Conservation (phyloP, 2,888 invertebrate species). For the Pantelozetes paolii region DNA sequence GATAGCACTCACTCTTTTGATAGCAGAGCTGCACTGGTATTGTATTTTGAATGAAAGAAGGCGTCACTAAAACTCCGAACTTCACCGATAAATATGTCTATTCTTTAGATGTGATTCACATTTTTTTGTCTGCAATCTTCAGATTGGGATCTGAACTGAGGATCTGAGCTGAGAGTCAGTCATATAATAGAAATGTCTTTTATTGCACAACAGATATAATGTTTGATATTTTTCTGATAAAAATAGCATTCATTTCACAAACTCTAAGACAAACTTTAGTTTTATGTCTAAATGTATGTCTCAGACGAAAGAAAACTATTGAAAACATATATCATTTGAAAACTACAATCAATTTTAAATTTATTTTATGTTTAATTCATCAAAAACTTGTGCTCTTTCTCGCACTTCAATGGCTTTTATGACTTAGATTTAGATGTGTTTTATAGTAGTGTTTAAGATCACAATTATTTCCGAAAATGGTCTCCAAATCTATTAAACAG, state of each 20-base stretch:
- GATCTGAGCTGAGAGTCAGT: background rate
- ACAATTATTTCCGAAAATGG: too few species aligned
- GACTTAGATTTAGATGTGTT: background rate
- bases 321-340: background rate
- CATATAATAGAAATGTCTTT: background rate
- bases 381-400: conserved; percentile 1
- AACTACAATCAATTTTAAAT: background rate
- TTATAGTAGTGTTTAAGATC: background rate
- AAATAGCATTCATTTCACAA: conserved; percentile 17
- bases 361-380: conserved; percentile 25
- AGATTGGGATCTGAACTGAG: conserved; percentile 1
- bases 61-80: conserved; percentile 7
- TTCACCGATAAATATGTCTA: conserved; percentile 14
- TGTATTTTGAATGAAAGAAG: conserved; percentile 13
- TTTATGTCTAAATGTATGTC: background rate
- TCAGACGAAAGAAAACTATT: background rate
- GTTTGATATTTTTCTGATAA: conserved; percentile 23
- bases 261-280: background rate
- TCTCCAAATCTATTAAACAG: background rate
- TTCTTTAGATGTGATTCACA: conserved; percentile 25
- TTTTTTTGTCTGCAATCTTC: background rate
- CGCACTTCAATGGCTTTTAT: background rate
- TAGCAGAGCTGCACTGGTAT: background rate
- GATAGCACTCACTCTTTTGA: background rate
- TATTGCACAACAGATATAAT: conserved; percentile 29